Percentiles rank a stretch among this genome's conserved stretches.
These are phyloP conservation scores for Rhingia campestris DNA, from an alignment of 2,888 invertebrate species.

Conservation along the genomic window DNA sequence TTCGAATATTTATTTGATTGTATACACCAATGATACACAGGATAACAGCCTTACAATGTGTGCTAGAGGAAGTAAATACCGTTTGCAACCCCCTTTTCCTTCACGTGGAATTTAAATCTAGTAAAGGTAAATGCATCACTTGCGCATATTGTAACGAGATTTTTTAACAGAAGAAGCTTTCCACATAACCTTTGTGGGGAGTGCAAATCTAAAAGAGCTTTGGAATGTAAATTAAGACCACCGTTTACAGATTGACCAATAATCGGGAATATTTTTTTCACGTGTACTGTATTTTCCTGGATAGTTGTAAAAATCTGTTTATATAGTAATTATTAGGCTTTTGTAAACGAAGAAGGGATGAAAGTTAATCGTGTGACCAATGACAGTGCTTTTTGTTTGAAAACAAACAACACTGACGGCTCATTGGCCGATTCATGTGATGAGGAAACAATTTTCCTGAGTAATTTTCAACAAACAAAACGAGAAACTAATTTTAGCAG, in stretches of 20 bases:
- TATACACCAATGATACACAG: slow-evolving; percentile 15
- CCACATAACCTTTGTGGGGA: slow-evolving; percentile 32
- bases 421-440: slow-evolving; percentile 17
- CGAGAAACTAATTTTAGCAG: not conserved
- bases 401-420: slow-evolving; percentile 25
- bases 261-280: slow-evolving; percentile 14
- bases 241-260: slow-evolving; percentile 59
- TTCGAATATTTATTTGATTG: slow-evolving; percentile 14
- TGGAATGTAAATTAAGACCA: slow-evolving; percentile 5
- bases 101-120: slow-evolving; percentile 11
- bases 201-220: slow-evolving; percentile 35
- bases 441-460: no score
- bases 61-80: not conserved
- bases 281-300: slow-evolving; percentile 24
- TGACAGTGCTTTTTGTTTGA: slow-evolving; percentile 41
- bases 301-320: slow-evolving; percentile 8
- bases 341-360: slow-evolving; percentile 3
- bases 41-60: slow-evolving; percentile 37
- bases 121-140: slow-evolving; percentile 38
- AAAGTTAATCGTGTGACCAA: slow-evolving; percentile 32
- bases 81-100: slow-evolving; percentile 43
- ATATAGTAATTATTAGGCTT: slow-evolving; percentile 4
- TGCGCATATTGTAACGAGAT: slow-evolving; percentile 23
- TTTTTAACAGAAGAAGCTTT: slow-evolving; percentile 38
- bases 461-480: no score